phyloP scores from a whole-genome alignment of 2,888 invertebrate genomes.

The Oscheius sp. region DNA sequence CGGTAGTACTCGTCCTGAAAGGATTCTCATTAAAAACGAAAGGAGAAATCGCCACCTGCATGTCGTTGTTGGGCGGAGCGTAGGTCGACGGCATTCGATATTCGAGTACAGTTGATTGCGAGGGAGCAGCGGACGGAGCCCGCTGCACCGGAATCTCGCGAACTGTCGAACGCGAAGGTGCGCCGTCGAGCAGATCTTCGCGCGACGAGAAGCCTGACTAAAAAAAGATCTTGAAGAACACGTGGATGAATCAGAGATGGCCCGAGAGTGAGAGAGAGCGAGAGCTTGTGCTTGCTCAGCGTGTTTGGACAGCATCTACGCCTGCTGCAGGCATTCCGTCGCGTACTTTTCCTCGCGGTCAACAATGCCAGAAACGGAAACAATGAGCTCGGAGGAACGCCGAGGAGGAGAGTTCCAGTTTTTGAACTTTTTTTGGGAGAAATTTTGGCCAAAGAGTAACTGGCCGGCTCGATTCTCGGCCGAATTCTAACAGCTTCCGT shows the following conservation, averaged over 20 bases:
- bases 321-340: conserved; percentile 14
- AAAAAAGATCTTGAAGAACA: conserved; percentile 6
- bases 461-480: not conserved
- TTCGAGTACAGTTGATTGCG: conserved; percentile 50
- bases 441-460: not conserved
- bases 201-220: conserved; percentile 54
- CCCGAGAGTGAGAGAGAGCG: not conserved
- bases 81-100: conserved; percentile 55
- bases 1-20: conserved; percentile 67
- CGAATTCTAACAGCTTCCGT: not conserved
- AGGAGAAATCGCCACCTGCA: not conserved
- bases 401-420: not conserved
- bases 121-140: conserved; percentile 59
- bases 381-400: not conserved
- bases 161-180: conserved; percentile 61
- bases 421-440: not conserved
- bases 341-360: conserved; percentile 6
- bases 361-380: not conserved
- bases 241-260: not conserved
- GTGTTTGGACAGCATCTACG: conserved; percentile 16
- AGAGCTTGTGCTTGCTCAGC: conserved; percentile 21
- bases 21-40: not conserved
- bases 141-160: conserved; percentile 69
- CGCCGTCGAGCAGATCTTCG: conserved; percentile 64
- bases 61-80: conserved; percentile 8